A percentile compares a stretch with the other conserved stretches of the same genome.
Conservation (phyloP, 2,888 invertebrate species). For the Lepidocyrtoides sp. region DNA sequence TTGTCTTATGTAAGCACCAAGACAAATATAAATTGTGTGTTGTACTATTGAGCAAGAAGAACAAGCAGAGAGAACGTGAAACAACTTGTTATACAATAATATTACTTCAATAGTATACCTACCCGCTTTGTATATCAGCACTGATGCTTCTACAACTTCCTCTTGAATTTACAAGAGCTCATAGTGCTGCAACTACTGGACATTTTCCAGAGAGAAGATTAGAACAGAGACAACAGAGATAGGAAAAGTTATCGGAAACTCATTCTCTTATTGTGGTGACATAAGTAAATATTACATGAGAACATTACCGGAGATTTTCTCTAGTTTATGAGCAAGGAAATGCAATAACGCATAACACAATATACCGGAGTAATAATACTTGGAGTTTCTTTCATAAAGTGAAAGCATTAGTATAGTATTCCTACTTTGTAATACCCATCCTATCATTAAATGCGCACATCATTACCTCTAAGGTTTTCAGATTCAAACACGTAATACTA, state of each 20-base stretch:
- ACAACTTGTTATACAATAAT: constrained; percentile 35
- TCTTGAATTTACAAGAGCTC: neutral
- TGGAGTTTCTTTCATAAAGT: neutral
- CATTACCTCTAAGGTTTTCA: neutral
- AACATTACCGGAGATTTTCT: constrained; percentile 22
- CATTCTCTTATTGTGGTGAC: constrained; percentile 51
- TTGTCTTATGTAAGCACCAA: constrained; percentile 20
- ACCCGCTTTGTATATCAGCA: too few species aligned
- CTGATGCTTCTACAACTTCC: neutral
- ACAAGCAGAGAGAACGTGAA: neutral
- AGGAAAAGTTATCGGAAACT: constrained; percentile 66
- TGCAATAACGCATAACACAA: neutral
- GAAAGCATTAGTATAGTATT: neutral
- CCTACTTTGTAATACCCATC: neutral
- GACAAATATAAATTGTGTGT: neutral
- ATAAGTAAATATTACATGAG: constrained; percentile 21
- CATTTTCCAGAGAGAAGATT: constrained; percentile 6
- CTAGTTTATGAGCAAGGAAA: constrained; percentile 2
- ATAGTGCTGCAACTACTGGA: neutral
- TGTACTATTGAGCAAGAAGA: neutral
- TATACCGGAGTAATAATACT: neutral
- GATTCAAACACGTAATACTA: neutral
- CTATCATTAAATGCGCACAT: neutral
- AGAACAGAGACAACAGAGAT: neutral
- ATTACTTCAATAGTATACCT: too few species aligned